Percentiles rank a stretch among this genome's conserved stretches.
Evolutionary conservation across 2,113 vertebrate genomes (phyloP).

Genomic region (Andinoacara biseriatus): DNA sequence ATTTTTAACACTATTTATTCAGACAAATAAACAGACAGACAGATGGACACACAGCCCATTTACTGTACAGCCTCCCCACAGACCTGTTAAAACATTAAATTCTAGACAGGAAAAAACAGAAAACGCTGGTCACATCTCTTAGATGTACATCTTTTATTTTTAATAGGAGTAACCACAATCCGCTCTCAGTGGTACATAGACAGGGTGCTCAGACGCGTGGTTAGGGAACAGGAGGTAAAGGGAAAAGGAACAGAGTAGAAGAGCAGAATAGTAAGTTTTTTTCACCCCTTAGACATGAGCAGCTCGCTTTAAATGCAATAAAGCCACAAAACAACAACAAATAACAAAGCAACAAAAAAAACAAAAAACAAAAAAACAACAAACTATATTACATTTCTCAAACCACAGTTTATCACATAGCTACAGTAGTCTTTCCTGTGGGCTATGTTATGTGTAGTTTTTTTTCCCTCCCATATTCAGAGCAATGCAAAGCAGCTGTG

Average conservation of each 20-base stretch:
- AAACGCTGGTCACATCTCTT: constrained; percentile 6
- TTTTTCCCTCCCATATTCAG: neutral
- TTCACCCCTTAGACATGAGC: neutral
- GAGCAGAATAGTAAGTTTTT: neutral
- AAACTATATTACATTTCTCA: neutral
- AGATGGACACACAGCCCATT: neutral
- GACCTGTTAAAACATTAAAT: neutral
- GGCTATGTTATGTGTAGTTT: neutral
- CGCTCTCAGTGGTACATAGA: neutral
- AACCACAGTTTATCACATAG: neutral
- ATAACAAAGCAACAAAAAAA: fast-evolving
- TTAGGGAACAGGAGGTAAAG: neutral
- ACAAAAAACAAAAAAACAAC: neutral
- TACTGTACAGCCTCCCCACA: neutral
- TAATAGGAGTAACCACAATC: constrained; percentile 16
- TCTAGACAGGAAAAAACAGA: constrained; percentile 1
- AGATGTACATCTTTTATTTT: constrained; percentile 20
- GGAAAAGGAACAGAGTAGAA: neutral
- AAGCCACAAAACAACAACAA: neutral
- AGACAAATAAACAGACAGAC: neutral
- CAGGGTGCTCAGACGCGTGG: neutral
- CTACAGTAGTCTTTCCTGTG: neutral
- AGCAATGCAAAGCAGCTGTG: neutral
- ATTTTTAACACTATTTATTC: constrained; percentile 10
- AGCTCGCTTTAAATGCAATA: constrained; percentile 12